These are phyloP conservation scores for Lasius fuliginosus DNA, from an alignment of 2,888 invertebrate species.

Conservation along the genomic window DNA sequence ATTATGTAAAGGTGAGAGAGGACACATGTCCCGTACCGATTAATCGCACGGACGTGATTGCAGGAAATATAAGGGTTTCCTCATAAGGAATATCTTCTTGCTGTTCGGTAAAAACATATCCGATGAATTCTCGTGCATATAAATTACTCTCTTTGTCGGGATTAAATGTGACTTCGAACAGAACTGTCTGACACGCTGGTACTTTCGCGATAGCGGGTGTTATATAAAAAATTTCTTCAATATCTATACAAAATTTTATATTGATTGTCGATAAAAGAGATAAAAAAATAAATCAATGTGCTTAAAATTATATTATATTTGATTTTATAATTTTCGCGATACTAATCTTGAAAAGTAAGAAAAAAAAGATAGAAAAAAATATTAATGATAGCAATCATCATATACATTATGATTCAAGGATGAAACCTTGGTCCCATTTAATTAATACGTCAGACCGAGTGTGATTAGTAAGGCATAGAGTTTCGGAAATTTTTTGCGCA, in stretches of 20 bases:
- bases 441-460: conserved; percentile 70
- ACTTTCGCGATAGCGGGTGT: conserved; percentile 45
- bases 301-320: background rate
- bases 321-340: background rate
- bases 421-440: conserved; percentile 78
- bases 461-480: conserved; percentile 78
- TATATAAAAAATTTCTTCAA: conserved; percentile 57
- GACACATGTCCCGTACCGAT: conserved; percentile 66
- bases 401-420: background rate
- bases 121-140: conserved; percentile 60
- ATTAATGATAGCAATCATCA: background rate
- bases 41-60: conserved; percentile 43
- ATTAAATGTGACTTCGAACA: conserved; percentile 67
- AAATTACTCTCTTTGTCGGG: conserved; percentile 53
- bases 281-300: background rate
- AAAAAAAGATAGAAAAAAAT: conserved; percentile 7
- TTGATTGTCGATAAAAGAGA: background rate
- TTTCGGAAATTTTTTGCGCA: conserved; percentile 63
- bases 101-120: conserved; percentile 33
- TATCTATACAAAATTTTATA: conserved; percentile 49
- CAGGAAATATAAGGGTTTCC: conserved; percentile 53
- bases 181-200: conserved; percentile 48
- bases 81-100: background rate
- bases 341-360: background rate
- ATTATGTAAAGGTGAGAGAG: background rate